These are phyloP conservation scores for Argya squamiceps DNA, from an alignment of 2,797 vertebrate species.

Conservation along the genomic window DNA sequence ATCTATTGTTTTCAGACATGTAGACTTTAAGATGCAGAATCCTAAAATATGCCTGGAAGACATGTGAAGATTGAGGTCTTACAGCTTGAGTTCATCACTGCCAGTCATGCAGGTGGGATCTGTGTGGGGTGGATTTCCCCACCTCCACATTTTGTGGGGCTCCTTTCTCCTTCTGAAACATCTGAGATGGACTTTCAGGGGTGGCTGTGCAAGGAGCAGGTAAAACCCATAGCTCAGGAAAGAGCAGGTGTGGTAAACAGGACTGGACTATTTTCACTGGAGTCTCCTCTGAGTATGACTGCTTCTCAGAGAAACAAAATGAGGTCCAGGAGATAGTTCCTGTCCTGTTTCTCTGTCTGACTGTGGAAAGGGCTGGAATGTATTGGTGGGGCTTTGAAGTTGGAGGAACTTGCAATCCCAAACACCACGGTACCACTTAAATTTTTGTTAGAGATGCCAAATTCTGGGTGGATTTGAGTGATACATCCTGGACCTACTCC, in stretches of 20 bases:
- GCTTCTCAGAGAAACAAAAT: not conserved
- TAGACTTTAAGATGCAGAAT: not conserved
- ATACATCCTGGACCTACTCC: not conserved
- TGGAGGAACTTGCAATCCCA: not conserved
- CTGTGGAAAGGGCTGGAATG: not conserved
- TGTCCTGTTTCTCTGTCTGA: fast-evolving
- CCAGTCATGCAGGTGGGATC: not conserved
- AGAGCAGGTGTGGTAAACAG: not conserved
- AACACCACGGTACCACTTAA: not conserved
- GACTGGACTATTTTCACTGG: not conserved
- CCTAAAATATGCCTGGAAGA: not conserved
- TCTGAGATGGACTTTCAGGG: not conserved
- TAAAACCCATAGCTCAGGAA: not conserved
- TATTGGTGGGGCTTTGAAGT: not conserved
- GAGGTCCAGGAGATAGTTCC: not conserved
- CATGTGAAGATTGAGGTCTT: not conserved
- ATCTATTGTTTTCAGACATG: not conserved
- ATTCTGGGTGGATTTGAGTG: not conserved
- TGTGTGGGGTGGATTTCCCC: not conserved
- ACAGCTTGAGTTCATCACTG: not conserved
- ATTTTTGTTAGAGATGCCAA: not conserved
- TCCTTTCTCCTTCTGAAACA: not conserved
- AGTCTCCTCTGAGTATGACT: not conserved
- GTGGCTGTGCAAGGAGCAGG: not conserved
- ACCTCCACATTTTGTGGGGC: not conserved